These are phyloP conservation scores for Poeciliopsis gracilis DNA, from an alignment of 2,797 vertebrate species.

Conservation along the genomic window DNA sequence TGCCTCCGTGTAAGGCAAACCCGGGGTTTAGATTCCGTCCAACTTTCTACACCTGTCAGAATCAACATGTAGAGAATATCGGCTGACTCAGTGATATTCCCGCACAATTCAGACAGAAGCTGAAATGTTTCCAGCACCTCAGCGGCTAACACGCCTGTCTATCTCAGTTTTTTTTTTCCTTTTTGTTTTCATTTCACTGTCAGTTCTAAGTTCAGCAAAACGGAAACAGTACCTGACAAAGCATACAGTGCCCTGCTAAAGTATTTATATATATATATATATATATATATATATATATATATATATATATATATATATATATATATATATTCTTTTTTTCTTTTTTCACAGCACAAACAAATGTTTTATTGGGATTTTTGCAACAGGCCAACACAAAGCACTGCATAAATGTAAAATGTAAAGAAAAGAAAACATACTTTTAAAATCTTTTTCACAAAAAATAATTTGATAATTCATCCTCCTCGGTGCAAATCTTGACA, in stretches of 20 bases:
- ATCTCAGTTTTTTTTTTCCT: not conserved
- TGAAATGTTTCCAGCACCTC: not conserved
- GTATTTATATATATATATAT: not conserved
- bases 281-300: too few species aligned
- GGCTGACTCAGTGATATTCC: not conserved
- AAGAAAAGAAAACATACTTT: not conserved
- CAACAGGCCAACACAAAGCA: not conserved
- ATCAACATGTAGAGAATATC: conserved; percentile 29
- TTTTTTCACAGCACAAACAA: not conserved
- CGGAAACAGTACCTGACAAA: not conserved
- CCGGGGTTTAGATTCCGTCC: conserved; percentile 15
- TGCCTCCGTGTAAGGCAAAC: not conserved
- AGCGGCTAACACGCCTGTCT: not conserved
- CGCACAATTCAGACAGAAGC: not conserved
- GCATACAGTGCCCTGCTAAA: not conserved
- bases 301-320: not conserved
- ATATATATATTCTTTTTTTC: not conserved
- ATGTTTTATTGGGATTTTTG: not conserved
- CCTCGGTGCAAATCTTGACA: not conserved
- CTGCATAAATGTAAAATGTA: not conserved
- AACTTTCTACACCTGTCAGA: conserved; percentile 29
- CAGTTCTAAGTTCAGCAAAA: not conserved
- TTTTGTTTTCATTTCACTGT: conserved; percentile 4
- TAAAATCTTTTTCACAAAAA: not conserved
- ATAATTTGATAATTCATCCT: not conserved